Base-by-base conservation (phyloP, 2,888 invertebrate species). In the Embidobia sp. region DNA sequence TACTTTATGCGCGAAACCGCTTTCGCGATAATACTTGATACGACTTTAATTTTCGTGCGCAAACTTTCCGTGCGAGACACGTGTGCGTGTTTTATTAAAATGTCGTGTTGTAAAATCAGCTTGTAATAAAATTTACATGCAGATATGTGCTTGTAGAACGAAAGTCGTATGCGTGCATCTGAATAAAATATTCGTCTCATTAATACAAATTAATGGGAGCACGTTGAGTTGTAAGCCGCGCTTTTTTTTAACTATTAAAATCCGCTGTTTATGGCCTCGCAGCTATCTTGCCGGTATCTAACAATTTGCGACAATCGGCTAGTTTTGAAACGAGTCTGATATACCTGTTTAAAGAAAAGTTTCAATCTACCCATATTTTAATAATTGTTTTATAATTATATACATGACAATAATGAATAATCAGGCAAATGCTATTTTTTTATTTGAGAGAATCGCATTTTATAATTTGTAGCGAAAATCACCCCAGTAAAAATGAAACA, bases 41-140 rank as follows among this genome's bases (percentile, higher is more conserved):
- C 46, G 44, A 46, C 35, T 44, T 57, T 44, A 61, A 74, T 67
- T 61, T 66, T 46, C 48, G 55, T 67, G 75, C 59, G 53, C 53
- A 19, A 48, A 67, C 67, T 75, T 63, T 53, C 48, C 67, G 74
- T 61, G 74, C 67, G 37, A 66, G 15, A 66, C 42, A 67, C 42
- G 35, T 40, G 67, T 67, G 74, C 74, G 74, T 74, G 74, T 74
- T 67, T 67, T 67, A 74, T 67, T 74, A 73, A 61, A 74, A 74
- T 74, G 67, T 66, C 74, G 67, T 74, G 67, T 66, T 67, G 67
- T 48, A 67, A 67, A 67, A 75, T 75, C 75, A 67, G 67, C 59
- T 61, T 67, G 67, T 75, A 75, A 75, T 75, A 75, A 67, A 75
- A 75, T 67, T 73, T 67, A 75, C 75, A 67, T 75, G 75, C 42